Evolutionary conservation across 2,797 vertebrate genomes (phyloP), one percentile per base, ranked within the genome.

Genomic region (Danio kyathit): DNA sequence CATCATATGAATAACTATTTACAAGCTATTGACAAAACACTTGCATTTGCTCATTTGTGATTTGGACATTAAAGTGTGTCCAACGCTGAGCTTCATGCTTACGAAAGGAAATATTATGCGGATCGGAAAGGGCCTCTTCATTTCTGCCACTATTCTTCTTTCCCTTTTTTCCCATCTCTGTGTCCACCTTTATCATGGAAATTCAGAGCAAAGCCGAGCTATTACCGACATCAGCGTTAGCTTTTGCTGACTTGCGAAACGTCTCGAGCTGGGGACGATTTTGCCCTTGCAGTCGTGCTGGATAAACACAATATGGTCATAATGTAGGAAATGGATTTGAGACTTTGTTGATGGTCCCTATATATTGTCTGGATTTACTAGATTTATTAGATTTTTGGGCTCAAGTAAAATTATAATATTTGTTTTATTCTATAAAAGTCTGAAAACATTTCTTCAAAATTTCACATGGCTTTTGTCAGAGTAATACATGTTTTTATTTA

Each of bases 171-270:
- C 73, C 73, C 75, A 71, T 84, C 82, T 87, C 84, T 64, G 74
- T 73, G 40, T 85, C 88, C 89, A 90, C 90, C 90, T 93, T 92
- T 92, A 89, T 92, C 87, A 89, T 88, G 87, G 83, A 92, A 91
- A 92, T 92, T 87, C 82, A 79, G 86, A 88, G 81, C 86, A 79
- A 38, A 29, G 82, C 76, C 87, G 64, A 82, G 81, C 87, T 88
- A 84, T 88, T 85, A 83, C 77, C 49, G 71, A 84, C 79, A 79
- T 89, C 79, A 88, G 87, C 85, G 80, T 87, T 88, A 87, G 89
- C 87, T 93, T 93, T 90, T 94, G 92, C 93, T 93, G 93, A 94
- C 88, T 92, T 86, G 90, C 87, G 88, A 90, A 92, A 92, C 76
- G 84, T 86, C 88, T 87, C 76, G 84, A 79, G 90, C 88, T 64